A percentile compares a stretch with the other conserved stretches of the same genome.
These are phyloP conservation scores for Pachycephala philippinensis DNA, from an alignment of 2,113 vertebrate genomes.

Conservation along the genomic window DNA sequence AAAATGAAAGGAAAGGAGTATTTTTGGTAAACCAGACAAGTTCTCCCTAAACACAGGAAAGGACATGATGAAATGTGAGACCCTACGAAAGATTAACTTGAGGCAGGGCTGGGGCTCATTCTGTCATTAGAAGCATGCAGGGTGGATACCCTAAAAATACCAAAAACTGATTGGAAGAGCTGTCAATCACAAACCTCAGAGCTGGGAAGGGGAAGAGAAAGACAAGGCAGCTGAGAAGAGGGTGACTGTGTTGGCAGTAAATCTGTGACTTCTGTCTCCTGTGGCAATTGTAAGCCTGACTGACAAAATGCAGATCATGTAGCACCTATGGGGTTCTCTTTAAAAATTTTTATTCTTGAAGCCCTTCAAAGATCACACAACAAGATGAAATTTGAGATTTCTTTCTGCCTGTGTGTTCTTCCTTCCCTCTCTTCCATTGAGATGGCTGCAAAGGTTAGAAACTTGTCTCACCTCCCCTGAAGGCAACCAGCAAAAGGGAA, in stretches of 20 bases:
- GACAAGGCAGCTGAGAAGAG: not conserved
- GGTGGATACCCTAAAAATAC: not conserved
- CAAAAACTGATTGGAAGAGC: not conserved
- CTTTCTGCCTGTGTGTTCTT: constrained; percentile 43
- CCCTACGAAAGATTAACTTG: not conserved
- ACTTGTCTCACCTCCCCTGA: constrained; percentile 54
- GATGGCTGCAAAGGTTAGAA: constrained; percentile 60
- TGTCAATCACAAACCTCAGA: not conserved
- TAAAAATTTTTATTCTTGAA: constrained; percentile 43
- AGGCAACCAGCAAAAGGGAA: constrained; percentile 56
- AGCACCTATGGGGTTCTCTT: constrained; percentile 52
- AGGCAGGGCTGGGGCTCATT: not conserved
- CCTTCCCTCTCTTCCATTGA: constrained; percentile 27
- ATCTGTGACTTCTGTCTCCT: not conserved
- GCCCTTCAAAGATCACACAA: constrained; percentile 53
- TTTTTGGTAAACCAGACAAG: not conserved
- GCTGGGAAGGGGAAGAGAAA: not conserved
- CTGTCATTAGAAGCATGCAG: not conserved
- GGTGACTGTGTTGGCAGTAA: not conserved
- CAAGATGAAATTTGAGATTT: constrained; percentile 43
- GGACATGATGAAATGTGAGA: not conserved
- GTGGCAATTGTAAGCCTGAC: not conserved
- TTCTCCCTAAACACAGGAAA: not conserved
- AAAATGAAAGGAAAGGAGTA: not conserved
- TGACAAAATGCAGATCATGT: constrained; percentile 61